Evolutionary conservation across 1,140 invertebrate species (phyloP).

Genomic region (Ctenoplectra terminalis): DNA sequence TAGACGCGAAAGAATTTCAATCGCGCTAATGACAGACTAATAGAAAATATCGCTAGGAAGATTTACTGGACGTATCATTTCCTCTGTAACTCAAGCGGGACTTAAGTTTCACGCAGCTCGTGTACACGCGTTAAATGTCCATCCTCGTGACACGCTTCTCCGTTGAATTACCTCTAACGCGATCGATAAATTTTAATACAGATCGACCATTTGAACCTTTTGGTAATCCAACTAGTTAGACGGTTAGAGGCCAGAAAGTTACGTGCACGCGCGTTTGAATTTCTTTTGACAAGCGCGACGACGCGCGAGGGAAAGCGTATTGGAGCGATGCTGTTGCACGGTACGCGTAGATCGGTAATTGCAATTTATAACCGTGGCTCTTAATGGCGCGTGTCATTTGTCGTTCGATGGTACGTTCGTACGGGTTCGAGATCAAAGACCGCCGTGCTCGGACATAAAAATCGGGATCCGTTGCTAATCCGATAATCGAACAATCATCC

Average conservation of each 20-base stretch:
- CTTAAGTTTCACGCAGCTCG: constrained; percentile 39
- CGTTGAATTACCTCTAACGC: constrained; percentile 23
- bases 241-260: constrained; percentile 2
- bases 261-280: constrained; percentile 19
- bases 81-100: constrained; percentile 29
- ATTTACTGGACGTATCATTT: constrained; percentile 19
- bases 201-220: constrained; percentile 20
- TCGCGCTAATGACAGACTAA: neutral
- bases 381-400: constrained; percentile 63
- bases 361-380: constrained; percentile 66
- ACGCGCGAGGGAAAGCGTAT: constrained; percentile 39
- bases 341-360: constrained; percentile 63
- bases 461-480: constrained; percentile 58
- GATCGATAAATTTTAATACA: constrained; percentile 40
- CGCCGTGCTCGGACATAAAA: constrained; percentile 15
- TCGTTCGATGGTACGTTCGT: constrained; percentile 33
- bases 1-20: neutral
- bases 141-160: constrained; percentile 31
- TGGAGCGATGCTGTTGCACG: constrained; percentile 31
- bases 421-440: constrained; percentile 59
- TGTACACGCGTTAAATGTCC: constrained; percentile 21
- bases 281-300: constrained; percentile 49
- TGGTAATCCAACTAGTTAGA: constrained; percentile 6
- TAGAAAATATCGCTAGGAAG: neutral
- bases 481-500: constrained; percentile 57